These are phyloP conservation scores for Harlomillsia oculata DNA, from an alignment of 1,140 invertebrate genomes.

Conservation along the genomic window DNA sequence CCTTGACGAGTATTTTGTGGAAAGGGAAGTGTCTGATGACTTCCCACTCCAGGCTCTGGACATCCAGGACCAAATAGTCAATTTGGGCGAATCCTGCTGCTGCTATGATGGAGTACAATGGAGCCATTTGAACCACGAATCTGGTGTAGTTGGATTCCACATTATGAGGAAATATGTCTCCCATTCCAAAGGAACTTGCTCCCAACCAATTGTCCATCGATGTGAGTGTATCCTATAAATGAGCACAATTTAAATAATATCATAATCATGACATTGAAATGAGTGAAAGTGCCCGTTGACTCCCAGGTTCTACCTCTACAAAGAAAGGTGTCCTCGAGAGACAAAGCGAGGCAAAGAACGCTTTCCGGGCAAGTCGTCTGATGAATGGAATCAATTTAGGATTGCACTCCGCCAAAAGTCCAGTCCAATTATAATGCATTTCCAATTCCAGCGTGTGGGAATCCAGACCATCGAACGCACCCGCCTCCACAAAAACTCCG, in stretches of 20 bases:
- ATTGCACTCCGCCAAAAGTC: too few species aligned
- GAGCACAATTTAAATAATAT: not conserved
- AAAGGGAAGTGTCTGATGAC: not conserved
- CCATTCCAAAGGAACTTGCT: not conserved
- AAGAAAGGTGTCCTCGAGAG: too few species aligned
- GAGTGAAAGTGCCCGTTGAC: too few species aligned
- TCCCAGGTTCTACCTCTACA: too few species aligned
- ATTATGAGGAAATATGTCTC: not conserved
- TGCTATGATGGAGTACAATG: conserved; percentile 1
- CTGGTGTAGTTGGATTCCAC: not conserved
- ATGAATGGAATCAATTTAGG: too few species aligned
- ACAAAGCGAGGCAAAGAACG: too few species aligned
- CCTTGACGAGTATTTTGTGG: not conserved
- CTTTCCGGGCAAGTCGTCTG: too few species aligned
- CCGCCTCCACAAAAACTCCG: too few species aligned
- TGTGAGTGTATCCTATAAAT: not conserved
- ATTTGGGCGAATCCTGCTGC: not conserved
- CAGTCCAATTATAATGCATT: too few species aligned
- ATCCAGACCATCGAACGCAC: too few species aligned
- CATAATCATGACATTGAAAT: too few species aligned
- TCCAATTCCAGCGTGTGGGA: too few species aligned
- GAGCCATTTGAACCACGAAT: not conserved
- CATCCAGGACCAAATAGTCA: not conserved
- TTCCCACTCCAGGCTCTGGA: not conserved
- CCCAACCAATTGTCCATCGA: not conserved